These are phyloP conservation scores for Junco hyemalis DNA, from an alignment of 2,113 vertebrate species.

Conservation along the genomic window DNA sequence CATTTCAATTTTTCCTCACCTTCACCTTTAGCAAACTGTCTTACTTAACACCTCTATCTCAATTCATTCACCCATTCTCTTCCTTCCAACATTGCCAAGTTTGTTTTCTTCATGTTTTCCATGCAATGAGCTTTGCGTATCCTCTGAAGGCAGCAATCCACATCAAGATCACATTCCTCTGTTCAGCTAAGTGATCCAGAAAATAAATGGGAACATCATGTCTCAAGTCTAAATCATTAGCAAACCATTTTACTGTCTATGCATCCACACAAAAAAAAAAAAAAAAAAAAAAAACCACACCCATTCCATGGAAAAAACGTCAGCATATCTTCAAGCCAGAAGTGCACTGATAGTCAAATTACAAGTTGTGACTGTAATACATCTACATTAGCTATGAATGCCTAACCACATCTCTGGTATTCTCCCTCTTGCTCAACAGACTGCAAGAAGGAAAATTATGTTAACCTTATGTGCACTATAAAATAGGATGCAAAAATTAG, in stretches of 20 bases:
- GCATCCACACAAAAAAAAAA: neutral
- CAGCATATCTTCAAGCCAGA: neutral
- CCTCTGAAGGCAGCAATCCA: fast-evolving
- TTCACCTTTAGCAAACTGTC: neutral
- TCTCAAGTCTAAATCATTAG: neutral
- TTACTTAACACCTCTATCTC: neutral
- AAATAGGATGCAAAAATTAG: neutral
- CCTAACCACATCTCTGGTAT: neutral
- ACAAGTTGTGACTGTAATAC: fast-evolving
- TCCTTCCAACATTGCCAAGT: neutral
- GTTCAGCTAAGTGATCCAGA: neutral
- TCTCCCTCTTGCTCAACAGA: neutral
- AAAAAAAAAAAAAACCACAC: neutral
- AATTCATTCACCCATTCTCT: neutral
- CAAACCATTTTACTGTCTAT: neutral
- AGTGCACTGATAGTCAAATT: neutral
- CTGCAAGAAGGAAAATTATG: neutral
- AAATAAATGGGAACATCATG: neutral
- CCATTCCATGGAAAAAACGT: fast-evolving
- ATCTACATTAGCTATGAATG: neutral
- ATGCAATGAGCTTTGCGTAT: neutral
- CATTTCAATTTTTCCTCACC: neutral
- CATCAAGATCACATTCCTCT: neutral
- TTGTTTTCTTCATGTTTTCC: neutral
- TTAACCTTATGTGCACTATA: neutral